Percentiles rank a stretch among this genome's conserved stretches.
Evolutionary conservation across 1,140 invertebrate genomes (phyloP).

Genomic region (Lepidurus arcticus): DNA sequence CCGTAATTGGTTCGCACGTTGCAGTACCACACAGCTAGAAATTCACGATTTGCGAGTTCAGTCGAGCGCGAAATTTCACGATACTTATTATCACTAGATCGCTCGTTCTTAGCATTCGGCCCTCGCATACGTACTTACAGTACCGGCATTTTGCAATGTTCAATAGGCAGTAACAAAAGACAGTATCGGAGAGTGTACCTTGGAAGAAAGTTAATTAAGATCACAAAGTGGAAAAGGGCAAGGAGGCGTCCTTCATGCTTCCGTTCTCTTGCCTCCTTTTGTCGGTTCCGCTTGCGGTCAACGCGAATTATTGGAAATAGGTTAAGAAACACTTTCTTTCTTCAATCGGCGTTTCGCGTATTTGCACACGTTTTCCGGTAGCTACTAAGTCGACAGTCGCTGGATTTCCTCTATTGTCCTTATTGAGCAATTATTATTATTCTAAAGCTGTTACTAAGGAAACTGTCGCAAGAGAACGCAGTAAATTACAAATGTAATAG

Average conservation of each 20-base stretch:
- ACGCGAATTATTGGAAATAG: not conserved
- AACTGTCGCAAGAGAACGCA: too few species aligned
- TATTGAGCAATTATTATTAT: not conserved
- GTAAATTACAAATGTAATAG: too few species aligned
- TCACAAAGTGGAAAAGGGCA: not conserved
- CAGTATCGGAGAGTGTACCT: not conserved
- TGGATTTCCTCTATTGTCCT: not conserved
- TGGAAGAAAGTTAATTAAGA: not conserved
- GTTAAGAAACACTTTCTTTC: constrained; percentile 4
- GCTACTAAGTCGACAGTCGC: not conserved
- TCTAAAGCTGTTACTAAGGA: too few species aligned
- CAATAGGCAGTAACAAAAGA: not conserved
- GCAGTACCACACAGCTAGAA: not conserved
- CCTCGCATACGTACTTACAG: not conserved
- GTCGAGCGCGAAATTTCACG: constrained; percentile 1
- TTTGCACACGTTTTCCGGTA: not conserved
- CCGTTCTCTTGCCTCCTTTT: not conserved
- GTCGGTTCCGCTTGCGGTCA: not conserved
- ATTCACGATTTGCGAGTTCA: not conserved
- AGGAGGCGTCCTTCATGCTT: not conserved
- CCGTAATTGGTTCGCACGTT: not conserved
- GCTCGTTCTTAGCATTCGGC: not conserved
- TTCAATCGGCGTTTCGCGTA: not conserved
- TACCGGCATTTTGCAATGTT: not conserved
- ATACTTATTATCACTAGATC: not conserved